These are phyloP conservation scores for Chlorodrepanis virens DNA, from an alignment of 2,113 vertebrate genomes.

Conservation along the genomic window DNA sequence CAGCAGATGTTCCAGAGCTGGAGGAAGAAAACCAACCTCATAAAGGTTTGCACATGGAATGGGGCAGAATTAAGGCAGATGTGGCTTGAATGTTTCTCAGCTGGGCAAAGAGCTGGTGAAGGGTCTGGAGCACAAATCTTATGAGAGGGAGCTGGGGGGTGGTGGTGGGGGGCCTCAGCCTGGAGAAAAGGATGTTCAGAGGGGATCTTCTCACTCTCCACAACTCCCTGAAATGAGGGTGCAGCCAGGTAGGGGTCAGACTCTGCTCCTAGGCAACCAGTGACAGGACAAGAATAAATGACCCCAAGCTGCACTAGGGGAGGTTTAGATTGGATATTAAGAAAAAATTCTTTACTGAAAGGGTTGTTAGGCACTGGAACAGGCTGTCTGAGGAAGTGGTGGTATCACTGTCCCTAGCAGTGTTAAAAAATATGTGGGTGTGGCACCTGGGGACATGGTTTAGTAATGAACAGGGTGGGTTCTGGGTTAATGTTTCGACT, in stretches of 20 bases:
- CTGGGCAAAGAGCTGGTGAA: background rate
- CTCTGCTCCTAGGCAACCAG: background rate
- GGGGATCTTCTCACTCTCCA: background rate
- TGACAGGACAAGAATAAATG: background rate
- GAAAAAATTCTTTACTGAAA: background rate
- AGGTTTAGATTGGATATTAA: background rate
- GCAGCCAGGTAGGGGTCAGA: background rate
- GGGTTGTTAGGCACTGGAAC: background rate
- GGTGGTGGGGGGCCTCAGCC: background rate
- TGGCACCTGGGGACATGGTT: background rate
- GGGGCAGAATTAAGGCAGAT: background rate
- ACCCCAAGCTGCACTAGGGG: background rate
- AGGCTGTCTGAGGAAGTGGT: background rate
- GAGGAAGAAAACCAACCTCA: background rate
- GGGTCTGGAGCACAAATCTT: background rate
- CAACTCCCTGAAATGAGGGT: background rate
- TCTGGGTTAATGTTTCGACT: background rate
- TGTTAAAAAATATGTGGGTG: background rate
- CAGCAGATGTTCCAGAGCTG: background rate
- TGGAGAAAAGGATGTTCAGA: background rate
- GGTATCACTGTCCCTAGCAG: background rate
- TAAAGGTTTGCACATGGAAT: background rate
- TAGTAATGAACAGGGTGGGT: background rate
- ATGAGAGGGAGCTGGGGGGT: background rate
- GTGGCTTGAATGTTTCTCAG: background rate